Base-by-base conservation (phyloP, 2,888 invertebrate species). In the Lasioglossum malachurum region DNA sequence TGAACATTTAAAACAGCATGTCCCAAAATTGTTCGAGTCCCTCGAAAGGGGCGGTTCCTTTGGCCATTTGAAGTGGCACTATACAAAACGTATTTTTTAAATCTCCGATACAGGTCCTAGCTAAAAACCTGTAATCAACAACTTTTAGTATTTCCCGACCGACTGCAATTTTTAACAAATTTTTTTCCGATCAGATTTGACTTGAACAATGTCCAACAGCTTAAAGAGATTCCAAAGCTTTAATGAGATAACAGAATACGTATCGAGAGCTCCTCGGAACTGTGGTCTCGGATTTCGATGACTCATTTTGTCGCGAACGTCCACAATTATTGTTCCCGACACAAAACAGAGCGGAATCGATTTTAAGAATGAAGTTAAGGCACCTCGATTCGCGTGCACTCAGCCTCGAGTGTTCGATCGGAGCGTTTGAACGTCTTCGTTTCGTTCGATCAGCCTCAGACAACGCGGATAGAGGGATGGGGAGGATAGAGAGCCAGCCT, bases 301-400 rank as follows among this genome's bases (percentile, higher is more conserved):
- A 64, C 64, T 64, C 64, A 53, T 53, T 53, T 53, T 53, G 31
- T 64, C 14, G 64, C 5, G 64, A 64, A 31, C 2, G 64, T 31
- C 64, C 16, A 64, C 64, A 64, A 16, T 31, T 64, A 64, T 64
- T 64, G 64, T 64, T 64, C 31, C 64, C 64, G 64, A 31, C 16
- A 64, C 31, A 16, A 4, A 72, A 41, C 72, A 44, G 27, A 16
- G 64, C 64, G 16, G 53, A 31, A 64, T 64, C 64, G 64, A 35
- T 67, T 35, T 35, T 8, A 38, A 10, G 71, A 71, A 67, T 67
- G 35, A 19, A 67, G 67, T 67, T 67, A 19, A 35, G 8, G 19
- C 67, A 67, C 35, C 67, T 67, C 35, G 74, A 74, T 75, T 49
- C 53, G 75, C 38, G 75, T 53, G 38, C 35, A 57, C 49, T 75